Evolutionary conservation across 2,113 vertebrate species (phyloP).

Genomic region (Zosterops japonicus): DNA sequence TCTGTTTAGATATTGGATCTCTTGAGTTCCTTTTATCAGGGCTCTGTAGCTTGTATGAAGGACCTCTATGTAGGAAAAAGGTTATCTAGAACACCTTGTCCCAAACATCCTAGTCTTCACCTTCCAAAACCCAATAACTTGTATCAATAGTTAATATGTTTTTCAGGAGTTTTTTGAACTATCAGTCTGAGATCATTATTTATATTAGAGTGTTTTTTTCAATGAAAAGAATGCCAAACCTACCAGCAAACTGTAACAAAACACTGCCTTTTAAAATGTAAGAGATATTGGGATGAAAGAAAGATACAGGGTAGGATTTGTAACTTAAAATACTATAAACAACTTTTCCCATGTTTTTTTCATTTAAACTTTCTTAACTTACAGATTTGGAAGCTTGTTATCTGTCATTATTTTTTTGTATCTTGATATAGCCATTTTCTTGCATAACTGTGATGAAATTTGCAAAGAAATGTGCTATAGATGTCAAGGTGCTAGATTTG

Average conservation of each 20-base stretch:
- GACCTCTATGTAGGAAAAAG: background rate
- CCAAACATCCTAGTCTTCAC: background rate
- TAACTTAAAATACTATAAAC: background rate
- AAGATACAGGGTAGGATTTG: background rate
- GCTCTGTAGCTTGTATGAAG: background rate
- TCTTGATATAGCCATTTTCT: background rate
- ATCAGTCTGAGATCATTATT: background rate
- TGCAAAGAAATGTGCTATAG: fast-evolving
- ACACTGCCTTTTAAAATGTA: background rate
- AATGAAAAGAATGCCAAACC: background rate
- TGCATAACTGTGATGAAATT: background rate
- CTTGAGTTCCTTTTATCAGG: background rate
- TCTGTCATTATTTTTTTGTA: background rate
- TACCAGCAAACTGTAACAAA: background rate
- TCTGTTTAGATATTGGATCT: background rate
- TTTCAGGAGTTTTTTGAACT: background rate
- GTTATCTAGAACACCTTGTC: background rate
- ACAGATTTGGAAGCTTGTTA: background rate
- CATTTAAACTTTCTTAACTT: background rate
- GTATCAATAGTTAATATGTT: background rate
- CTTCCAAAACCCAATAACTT: background rate
- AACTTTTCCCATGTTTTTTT: background rate
- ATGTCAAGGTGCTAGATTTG: background rate
- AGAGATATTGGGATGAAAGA: background rate
- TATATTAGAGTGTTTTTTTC: background rate